Conservation (phyloP, 2,797 vertebrate genomes). For the Fistularia commersonii region DNA sequence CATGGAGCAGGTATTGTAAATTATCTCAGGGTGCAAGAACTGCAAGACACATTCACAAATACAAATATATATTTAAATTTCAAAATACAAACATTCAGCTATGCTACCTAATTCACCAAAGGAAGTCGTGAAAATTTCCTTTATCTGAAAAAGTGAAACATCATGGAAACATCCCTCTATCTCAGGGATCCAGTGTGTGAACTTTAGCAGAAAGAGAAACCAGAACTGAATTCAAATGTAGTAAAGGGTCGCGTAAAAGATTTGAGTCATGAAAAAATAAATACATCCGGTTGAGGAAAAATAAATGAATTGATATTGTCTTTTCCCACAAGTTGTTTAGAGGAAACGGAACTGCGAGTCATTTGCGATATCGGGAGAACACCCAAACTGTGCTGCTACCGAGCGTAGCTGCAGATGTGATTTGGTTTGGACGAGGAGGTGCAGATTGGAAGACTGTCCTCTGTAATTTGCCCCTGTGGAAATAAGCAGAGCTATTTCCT, state of each 20-base stretch:
- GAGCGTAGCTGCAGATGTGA: conserved; percentile 17
- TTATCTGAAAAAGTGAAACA: too few species aligned
- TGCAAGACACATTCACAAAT: too few species aligned
- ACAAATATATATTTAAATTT: too few species aligned
- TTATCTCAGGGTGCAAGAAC: too few species aligned
- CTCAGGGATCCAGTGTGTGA: too few species aligned
- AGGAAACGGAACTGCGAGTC: conserved; percentile 37
- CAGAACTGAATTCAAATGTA: background rate
- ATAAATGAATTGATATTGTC: conserved; percentile 20
- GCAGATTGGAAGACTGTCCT: conserved; percentile 15
- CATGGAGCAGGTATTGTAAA: too few species aligned
- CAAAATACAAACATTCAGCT: too few species aligned
- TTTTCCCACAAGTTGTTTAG: conserved; percentile 35
- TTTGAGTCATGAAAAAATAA: conserved; percentile 9
- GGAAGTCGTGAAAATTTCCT: too few species aligned
- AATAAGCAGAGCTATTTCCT: conserved; percentile 70
- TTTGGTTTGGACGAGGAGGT: conserved; percentile 22
- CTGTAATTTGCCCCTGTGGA: conserved; percentile 56
- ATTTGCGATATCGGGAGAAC: conserved; percentile 34
- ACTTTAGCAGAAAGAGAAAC: too few species aligned
- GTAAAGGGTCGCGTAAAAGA: conserved; percentile 4
- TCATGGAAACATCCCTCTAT: too few species aligned
- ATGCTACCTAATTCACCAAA: too few species aligned
- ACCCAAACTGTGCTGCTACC: conserved; percentile 9
- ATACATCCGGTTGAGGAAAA: too few species aligned